phyloP scores from a whole-genome alignment of 2,888 invertebrate genomes.

The Clostera curtula region DNA sequence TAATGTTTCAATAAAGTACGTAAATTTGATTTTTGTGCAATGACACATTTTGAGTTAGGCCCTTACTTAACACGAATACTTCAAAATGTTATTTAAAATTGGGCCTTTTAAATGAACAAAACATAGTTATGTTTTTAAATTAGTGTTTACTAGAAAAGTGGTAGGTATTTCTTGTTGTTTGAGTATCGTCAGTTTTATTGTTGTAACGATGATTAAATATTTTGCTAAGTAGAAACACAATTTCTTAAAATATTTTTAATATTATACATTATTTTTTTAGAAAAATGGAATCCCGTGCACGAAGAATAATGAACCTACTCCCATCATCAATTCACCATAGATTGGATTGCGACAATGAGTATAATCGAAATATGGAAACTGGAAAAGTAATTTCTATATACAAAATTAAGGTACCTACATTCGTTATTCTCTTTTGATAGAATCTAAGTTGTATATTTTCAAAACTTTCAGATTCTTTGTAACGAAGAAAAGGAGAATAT shows the following conservation, averaged over 20 bases:
- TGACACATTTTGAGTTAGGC: no score
- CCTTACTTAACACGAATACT: no score
- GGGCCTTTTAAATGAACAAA: no score
- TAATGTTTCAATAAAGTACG: no score
- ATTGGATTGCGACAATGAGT: constrained; percentile 4
- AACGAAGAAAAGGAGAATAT: constrained; percentile 5
- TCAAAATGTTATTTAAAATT: no score
- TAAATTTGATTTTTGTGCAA: no score
- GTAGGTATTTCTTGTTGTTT: no score
- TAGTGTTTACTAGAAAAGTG: constrained; percentile 2
- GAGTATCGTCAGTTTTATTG: no score
- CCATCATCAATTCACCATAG: constrained; percentile 4
- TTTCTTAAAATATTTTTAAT: constrained; percentile 4
- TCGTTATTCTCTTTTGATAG: no score
- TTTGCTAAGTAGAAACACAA: constrained; percentile 4
- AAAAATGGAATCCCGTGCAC: constrained; percentile 5
- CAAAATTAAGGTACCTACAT: no score
- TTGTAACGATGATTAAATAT: constrained; percentile 1
- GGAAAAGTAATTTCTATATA: constrained; percentile 2
- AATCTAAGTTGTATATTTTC: no score
- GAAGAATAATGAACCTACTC: constrained; percentile 5
- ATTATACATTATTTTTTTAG: constrained; percentile 3
- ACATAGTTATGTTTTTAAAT: no score
- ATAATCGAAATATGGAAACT: constrained; percentile 1
- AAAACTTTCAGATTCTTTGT: constrained; percentile 3